These are phyloP conservation scores for Cydia amplana DNA, from an alignment of 1,140 invertebrate genomes.

Conservation along the genomic window DNA sequence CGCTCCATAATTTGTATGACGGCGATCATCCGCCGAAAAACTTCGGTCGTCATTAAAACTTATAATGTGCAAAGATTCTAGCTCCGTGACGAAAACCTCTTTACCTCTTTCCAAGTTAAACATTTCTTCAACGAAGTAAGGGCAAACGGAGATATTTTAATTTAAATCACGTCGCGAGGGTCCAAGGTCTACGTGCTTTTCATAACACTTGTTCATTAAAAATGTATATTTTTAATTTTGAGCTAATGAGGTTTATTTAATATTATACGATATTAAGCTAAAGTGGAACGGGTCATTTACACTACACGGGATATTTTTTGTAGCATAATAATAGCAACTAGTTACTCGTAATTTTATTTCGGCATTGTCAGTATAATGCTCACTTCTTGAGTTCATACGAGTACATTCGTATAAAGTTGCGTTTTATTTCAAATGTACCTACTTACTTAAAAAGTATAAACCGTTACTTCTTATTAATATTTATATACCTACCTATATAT, in stretches of 20 bases:
- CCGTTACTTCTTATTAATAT: too few species aligned
- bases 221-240: neutral
- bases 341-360: too few species aligned
- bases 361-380: too few species aligned
- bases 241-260: neutral
- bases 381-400: too few species aligned
- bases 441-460: too few species aligned
- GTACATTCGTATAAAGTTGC: too few species aligned
- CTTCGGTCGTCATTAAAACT: constrained; percentile 57
- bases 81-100: constrained; percentile 35
- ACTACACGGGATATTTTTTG: too few species aligned
- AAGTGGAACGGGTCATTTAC: too few species aligned
- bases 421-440: too few species aligned
- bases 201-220: neutral
- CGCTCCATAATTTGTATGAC: constrained; percentile 54
- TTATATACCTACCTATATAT: too few species aligned
- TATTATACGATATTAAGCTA: too few species aligned
- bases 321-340: too few species aligned
- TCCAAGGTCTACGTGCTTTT: constrained; percentile 11
- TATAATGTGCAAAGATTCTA: constrained; percentile 41
- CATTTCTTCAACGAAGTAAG: constrained; percentile 6
- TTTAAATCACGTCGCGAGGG: constrained; percentile 27
- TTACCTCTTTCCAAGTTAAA: constrained; percentile 28
- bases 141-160: constrained; percentile 9
- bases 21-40: constrained; percentile 47